These are phyloP conservation scores for Anastrepha obliqua DNA, from an alignment of 1,140 invertebrate genomes.

Conservation along the genomic window DNA sequence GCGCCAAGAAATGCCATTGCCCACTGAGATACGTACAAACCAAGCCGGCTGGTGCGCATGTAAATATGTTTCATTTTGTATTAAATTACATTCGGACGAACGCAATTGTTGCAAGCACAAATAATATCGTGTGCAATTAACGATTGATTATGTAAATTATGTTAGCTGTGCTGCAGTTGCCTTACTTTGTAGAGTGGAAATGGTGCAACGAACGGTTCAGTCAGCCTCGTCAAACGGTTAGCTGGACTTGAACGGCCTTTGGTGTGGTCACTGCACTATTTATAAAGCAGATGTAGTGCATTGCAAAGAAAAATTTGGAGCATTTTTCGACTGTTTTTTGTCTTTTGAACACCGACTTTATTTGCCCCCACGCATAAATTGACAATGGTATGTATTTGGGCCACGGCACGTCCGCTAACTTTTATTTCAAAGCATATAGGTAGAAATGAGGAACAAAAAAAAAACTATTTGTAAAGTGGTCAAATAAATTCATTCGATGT, in stretches of 20 bases:
- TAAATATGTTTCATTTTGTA: background rate
- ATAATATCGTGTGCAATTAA: background rate
- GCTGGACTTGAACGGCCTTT: background rate
- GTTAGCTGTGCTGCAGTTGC: background rate
- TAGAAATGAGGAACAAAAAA: background rate
- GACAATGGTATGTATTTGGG: background rate
- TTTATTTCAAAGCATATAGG: background rate
- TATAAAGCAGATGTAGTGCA: background rate
- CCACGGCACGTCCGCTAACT: background rate
- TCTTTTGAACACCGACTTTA: background rate
- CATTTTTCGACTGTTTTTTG: background rate
- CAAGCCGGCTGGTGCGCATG: too few species aligned
- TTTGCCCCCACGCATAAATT: background rate
- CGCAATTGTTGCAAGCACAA: background rate
- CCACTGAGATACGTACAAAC: too few species aligned
- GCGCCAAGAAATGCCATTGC: background rate
- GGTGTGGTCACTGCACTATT: background rate
- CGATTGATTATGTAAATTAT: slow-evolving; percentile 37
- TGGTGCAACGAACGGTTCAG: background rate
- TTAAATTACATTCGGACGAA: background rate
- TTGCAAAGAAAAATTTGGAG: background rate
- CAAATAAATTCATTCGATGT: slow-evolving; percentile 12
- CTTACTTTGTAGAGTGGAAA: background rate
- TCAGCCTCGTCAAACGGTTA: background rate
- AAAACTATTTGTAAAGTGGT: background rate